Base-by-base conservation (phyloP, 2,888 invertebrate species). In the Leptopterna dolabrata region DNA sequence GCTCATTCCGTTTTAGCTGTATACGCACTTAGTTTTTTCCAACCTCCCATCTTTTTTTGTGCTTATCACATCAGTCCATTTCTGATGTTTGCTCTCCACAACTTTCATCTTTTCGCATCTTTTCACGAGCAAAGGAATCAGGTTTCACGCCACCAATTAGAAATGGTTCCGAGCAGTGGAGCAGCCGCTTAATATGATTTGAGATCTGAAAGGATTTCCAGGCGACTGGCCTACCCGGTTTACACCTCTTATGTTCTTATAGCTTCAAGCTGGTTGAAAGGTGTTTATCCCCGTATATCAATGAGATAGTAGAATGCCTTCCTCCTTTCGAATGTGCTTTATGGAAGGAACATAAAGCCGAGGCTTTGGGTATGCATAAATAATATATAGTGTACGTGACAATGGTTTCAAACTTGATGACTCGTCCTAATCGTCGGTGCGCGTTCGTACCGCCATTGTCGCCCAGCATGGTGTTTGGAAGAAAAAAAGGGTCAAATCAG, bases 11-110 rank as follows among this genome's bases (percentile, higher is more conserved):
- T 76, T n/a, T 41, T 30, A 6, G 73, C 41, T 4, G 36, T 19
- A 16, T 19, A 16, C 30, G 36, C 41, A 41, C 16, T 76, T 41
- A 3, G 55, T 76, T 76, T 41, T 19, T 30, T 76, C n/a, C 19
- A 76, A 41, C 73, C 73, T 30, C 7, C 41, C 16, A 11, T 27
- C 71, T 27, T 76, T 76, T 29, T 41, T 76, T 76, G 16, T 30
- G 27, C 71, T 55, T 70, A 85, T 29, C 30, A n/a, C 63, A 63
- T 76, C 85, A 43, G 29, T 29, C 30, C 85, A 29, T 43, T 84
- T 84, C 71, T 36, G 16, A 24, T 13, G 41, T 78, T 41, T 36
- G 27, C 80, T 80, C 80, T 80, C 47, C 45, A 24, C 63, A 36
- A 36, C 36, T 36, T 43, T n/a, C 36, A 7, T 76, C 36, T 43